phyloP scores from a whole-genome alignment of 1,140 invertebrate genomes.

The Aphelinus certus region DNA sequence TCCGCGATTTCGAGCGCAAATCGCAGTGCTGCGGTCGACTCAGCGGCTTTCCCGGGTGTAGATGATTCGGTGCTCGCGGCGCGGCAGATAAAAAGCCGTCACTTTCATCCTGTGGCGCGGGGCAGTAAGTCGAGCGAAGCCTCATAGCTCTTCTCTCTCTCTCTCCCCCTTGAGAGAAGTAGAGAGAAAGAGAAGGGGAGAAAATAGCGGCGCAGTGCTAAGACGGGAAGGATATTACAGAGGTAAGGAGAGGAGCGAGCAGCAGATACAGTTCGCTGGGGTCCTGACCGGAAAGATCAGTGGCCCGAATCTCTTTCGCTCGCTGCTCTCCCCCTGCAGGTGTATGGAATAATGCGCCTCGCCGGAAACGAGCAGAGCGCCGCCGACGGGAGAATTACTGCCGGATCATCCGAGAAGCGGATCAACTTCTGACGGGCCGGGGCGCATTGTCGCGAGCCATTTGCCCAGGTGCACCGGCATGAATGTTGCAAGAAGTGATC shows the following conservation, averaged over 20 bases:
- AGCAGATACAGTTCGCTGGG: slow-evolving; percentile 35
- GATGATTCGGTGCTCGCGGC: no score
- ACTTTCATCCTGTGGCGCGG: not conserved
- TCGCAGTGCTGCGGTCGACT: no score
- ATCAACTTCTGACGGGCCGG: not conserved
- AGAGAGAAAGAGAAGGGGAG: slow-evolving; percentile 39
- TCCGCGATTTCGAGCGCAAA: no score
- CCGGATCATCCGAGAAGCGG: not conserved
- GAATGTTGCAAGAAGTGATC: no score
- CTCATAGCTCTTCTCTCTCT: no score
- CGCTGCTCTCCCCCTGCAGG: not conserved
- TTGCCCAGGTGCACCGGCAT: no score
- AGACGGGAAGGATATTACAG: slow-evolving; percentile 16
- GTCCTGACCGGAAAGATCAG: slow-evolving; percentile 45
- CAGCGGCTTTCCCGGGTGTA: no score
- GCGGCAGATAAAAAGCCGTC: no score
- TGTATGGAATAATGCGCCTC: not conserved
- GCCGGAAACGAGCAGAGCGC: not conserved
- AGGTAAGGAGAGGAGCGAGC: slow-evolving; percentile 21
- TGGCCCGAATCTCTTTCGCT: slow-evolving; percentile 46
- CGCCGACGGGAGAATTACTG: not conserved
- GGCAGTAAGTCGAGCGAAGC: no score
- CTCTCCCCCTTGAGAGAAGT: not conserved
- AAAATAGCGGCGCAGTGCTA: slow-evolving; percentile 17
- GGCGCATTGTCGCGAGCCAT: no score